phyloP scores from a whole-genome alignment of 2,797 vertebrate species.

The Lithobates pipiens region DNA sequence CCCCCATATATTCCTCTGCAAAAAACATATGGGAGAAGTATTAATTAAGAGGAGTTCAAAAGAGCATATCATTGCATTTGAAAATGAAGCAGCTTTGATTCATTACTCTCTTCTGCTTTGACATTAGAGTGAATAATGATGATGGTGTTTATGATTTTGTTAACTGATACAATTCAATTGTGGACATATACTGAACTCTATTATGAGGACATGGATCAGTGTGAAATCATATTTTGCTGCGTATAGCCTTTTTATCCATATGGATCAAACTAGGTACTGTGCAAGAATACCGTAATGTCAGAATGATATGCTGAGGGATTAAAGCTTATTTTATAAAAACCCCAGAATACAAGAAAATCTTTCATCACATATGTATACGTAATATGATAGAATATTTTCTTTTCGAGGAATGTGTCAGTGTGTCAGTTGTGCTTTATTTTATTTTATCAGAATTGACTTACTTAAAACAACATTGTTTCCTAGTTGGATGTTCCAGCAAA shows the following conservation, averaged over 20 bases:
- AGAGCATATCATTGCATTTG: not conserved
- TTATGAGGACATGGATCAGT: conserved; percentile 23
- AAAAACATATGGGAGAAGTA: not conserved
- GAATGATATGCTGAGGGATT: conserved; percentile 49
- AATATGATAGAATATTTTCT: conserved; percentile 23
- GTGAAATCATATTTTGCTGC: not conserved
- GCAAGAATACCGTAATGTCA: conserved; percentile 23
- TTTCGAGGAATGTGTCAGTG: conserved; percentile 44
- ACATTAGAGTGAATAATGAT: not conserved
- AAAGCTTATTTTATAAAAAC: conserved; percentile 27
- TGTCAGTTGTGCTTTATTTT: conserved; percentile 32
- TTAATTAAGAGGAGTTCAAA: not conserved
- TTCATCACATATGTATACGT: conserved; percentile 36
- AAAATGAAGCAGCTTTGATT: not conserved
- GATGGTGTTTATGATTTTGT: not conserved
- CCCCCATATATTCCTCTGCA: not conserved
- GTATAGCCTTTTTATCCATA: conserved; percentile 12
- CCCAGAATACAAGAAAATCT: conserved; percentile 26
- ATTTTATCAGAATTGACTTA: conserved; percentile 25
- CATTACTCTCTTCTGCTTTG: not conserved
- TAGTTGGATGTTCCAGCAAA: conserved; percentile 27
- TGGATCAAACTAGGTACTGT: conserved; percentile 31
- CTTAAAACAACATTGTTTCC: conserved; percentile 38
- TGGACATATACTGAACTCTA: conserved; percentile 21
- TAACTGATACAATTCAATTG: not conserved